Evolutionary conservation across 37 sponge, comb jelly and placozoan species (phyloP), one percentile per base, ranked within the genome.

Genomic region (Ianthella basta): DNA sequence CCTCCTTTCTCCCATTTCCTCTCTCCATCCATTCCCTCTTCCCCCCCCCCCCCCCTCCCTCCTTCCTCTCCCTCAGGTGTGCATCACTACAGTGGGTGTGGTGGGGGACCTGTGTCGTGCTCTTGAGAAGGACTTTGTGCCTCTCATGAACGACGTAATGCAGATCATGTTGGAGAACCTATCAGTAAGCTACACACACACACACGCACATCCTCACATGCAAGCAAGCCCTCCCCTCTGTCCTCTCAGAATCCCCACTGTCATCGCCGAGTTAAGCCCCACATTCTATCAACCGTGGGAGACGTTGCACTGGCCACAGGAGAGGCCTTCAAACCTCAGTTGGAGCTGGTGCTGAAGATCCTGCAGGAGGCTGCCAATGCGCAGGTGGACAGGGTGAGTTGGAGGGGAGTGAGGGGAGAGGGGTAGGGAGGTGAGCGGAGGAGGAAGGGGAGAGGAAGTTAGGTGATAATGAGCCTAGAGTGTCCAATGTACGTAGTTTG

Each of bases 281-380:
- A 85, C 53, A 97, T 99, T 53, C 81, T 99, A 39, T 89, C 92
- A 57, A 87, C 95, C 20, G 79, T 99, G 67, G 99, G 99, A 8
- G 99, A 99, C 72, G 90, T 99, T 30, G 99, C 97, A 3, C 81
- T 99, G 25, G 95, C 96, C 5, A 86, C 95, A 73, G 99, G 97
- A n/a, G 72, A 81, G 1, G 61, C 83, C 44, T 99, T 95, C 60
- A 81, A 85, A 65, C 56, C 81, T 4, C 92, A 95, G 63, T 61
- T 93, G 16, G 83, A 87, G 25, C 50, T 84, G 16, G 97, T 97
- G 35, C 55, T 93, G 19, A 66, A 84, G 54, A 91, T 99, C 8
- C 83, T 99, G 16, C 63, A 90, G 64, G 92, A 99, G 69, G 99
- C 97, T 6, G 85, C 96, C 13, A 55, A 86, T 12, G 88, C 84